phyloP scores from a whole-genome alignment of 2,113 vertebrate genomes.

The Mandrillus leucophaeus region DNA sequence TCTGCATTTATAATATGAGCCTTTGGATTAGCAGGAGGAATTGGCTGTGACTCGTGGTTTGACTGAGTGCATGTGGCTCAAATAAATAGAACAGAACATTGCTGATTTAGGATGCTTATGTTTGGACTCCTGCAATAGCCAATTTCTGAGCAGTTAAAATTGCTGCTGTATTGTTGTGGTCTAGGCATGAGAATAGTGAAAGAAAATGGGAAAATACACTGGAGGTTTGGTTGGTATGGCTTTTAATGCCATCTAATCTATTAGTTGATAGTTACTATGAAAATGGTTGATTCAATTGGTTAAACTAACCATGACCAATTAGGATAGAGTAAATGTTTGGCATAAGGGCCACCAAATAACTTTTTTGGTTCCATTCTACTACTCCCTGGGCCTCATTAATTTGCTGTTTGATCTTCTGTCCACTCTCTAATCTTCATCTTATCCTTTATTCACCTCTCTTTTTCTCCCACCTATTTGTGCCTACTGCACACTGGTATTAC shows the following conservation, averaged over 20 bases:
- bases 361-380: not conserved
- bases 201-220: not conserved
- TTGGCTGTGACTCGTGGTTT: not conserved
- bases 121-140: not conserved
- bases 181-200: not conserved
- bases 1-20: not conserved
- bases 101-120: not conserved
- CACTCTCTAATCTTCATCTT: not conserved
- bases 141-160: not conserved
- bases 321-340: not conserved
- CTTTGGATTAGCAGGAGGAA: not conserved
- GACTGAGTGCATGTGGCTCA: not conserved
- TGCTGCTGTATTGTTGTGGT: not conserved
- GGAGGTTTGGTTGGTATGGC: not conserved
- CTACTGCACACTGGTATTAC: not conserved
- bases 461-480: not conserved
- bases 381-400: not conserved
- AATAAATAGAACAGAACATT: not conserved
- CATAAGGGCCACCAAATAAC: not conserved
- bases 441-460: not conserved
- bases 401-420: not conserved
- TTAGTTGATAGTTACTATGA: not conserved
- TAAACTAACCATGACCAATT: slow-evolving; percentile 22
- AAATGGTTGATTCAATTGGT: slow-evolving; percentile 9
- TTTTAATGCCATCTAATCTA: not conserved